Conservation (phyloP, 92 coral and sea anemone genomes). For the Montipora capitata region DNA sequence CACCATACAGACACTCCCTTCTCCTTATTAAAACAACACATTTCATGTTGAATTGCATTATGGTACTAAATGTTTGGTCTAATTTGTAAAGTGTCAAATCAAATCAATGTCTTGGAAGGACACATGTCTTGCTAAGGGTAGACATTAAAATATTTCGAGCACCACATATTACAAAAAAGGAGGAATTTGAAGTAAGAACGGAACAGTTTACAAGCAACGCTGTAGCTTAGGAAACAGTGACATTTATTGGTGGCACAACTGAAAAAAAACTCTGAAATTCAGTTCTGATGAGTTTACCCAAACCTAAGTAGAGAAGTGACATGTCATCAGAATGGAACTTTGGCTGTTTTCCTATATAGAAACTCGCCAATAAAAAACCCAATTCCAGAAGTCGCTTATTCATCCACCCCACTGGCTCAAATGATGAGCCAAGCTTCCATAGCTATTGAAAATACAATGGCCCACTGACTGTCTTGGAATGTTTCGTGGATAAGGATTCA, state of each 20-base stretch:
- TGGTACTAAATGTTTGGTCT: background rate
- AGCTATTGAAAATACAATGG: background rate
- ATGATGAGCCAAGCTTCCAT: background rate
- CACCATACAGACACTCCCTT: too few species aligned
- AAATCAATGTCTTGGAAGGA: background rate
- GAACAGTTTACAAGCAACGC: background rate
- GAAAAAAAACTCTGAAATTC: background rate
- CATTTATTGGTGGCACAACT: slow-evolving; percentile 3
- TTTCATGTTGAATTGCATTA: background rate
- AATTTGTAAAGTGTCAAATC: background rate
- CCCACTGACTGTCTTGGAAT: background rate
- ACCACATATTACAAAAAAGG: slow-evolving; percentile 4
- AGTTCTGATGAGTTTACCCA: background rate
- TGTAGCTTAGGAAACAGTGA: too few species aligned
- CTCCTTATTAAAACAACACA: background rate
- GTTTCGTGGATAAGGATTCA: background rate
- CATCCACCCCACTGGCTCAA: background rate
- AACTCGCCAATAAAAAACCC: slow-evolving; percentile 1
- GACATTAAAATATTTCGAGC: slow-evolving; percentile 8
- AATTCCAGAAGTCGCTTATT: background rate
- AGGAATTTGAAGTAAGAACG: background rate
- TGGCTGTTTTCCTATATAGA: background rate
- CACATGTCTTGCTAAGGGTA: slow-evolving; percentile 10
- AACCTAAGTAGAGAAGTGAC: background rate
- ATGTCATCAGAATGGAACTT: background rate